A percentile compares a stretch with the other conserved stretches of the same genome.
phyloP scores from a whole-genome alignment of 2,797 vertebrate genomes.

The Monodelphis domestica region DNA sequence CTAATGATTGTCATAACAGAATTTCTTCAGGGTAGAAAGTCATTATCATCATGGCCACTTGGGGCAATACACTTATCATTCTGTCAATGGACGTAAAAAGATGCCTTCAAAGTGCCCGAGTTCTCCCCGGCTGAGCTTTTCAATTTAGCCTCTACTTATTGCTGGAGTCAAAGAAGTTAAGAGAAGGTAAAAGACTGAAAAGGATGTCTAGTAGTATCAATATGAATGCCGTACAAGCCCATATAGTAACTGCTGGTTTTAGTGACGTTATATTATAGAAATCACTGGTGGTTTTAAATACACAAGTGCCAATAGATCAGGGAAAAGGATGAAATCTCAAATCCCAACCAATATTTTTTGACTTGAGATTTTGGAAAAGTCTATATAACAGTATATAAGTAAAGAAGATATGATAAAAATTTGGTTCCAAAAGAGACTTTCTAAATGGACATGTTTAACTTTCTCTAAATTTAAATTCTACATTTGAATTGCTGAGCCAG shows the following conservation, averaged over 20 bases:
- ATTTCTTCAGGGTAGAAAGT: constrained; percentile 45
- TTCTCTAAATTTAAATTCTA: constrained; percentile 42
- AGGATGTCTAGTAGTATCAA: constrained; percentile 12
- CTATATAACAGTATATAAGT: not conserved
- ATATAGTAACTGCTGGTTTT: constrained; percentile 38
- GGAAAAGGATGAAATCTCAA: constrained; percentile 43
- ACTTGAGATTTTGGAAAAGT: constrained; percentile 30
- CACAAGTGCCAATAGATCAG: constrained; percentile 36
- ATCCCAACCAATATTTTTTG: not conserved
- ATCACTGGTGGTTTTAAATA: constrained; percentile 19
- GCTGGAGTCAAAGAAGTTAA: constrained; percentile 22
- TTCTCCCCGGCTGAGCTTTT: not conserved
- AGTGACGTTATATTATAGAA: constrained; percentile 37
- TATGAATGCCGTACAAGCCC: not conserved
- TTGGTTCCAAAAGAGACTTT: constrained; percentile 12
- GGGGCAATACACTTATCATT: not conserved
- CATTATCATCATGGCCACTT: not conserved
- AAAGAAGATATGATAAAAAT: constrained; percentile 1
- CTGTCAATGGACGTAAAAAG: not conserved
- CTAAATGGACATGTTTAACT: constrained; percentile 22
- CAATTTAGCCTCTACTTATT: not conserved
- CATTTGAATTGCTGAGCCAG: constrained; percentile 64
- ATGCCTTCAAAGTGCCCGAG: not conserved
- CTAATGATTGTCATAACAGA: constrained; percentile 70
- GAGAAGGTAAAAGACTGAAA: constrained; percentile 1